phyloP scores from a whole-genome alignment of 2,888 invertebrate genomes.

The Rhodophaea formosa region DNA sequence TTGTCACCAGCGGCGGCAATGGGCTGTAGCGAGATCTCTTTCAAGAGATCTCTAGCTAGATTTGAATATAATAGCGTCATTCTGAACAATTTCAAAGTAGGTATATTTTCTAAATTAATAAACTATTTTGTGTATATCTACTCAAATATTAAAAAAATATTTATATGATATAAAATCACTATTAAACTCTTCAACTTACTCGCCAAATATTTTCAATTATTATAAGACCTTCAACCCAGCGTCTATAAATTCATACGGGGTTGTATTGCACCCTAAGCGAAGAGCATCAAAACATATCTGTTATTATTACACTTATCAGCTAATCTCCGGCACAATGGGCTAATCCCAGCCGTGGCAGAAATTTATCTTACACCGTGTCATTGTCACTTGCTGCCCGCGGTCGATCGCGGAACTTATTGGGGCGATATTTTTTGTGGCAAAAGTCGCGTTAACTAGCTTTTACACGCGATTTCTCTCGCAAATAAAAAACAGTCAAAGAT shows the following conservation, averaged over 20 bases:
- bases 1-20: too few relatives aligned
- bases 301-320: conserved; percentile 80
- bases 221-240: not conserved
- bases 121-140: too few relatives aligned
- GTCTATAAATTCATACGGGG: not conserved
- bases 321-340: conserved; percentile 77
- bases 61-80: too few relatives aligned
- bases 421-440: not conserved
- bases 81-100: too few relatives aligned
- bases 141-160: too few relatives aligned
- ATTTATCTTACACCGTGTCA: conserved; percentile 15
- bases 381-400: conserved; percentile 12
- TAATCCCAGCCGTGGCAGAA: conserved; percentile 70
- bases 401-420: not conserved
- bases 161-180: too few relatives aligned
- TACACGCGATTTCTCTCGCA: not conserved
- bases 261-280: conserved; percentile 38
- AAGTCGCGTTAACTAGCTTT: not conserved
- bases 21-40: too few relatives aligned
- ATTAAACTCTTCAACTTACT: too few relatives aligned
- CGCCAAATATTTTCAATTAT: too few relatives aligned
- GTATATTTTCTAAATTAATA: too few relatives aligned
- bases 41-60: too few relatives aligned
- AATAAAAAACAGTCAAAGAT: too few relatives aligned
- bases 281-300: conserved; percentile 60